Evolutionary conservation across 2,113 vertebrate genomes (phyloP), one percentile per base, ranked within the genome.

Genomic region (Neotoma lepida): DNA sequence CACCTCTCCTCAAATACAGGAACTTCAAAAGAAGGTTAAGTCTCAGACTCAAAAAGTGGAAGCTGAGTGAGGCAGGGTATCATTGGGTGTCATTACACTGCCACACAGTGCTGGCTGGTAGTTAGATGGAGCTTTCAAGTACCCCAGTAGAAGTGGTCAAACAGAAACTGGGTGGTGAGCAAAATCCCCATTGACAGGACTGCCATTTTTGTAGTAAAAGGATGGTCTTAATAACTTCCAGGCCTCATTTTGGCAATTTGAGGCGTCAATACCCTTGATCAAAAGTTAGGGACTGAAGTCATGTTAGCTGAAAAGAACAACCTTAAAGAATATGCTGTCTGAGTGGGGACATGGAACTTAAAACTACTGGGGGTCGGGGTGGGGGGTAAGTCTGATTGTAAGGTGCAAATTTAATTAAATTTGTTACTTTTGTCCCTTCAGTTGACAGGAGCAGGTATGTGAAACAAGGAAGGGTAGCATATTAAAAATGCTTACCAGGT

Each of bases 381-480:
- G 17, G 61, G 86, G 39, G 70, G 77, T 91, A 92, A 89, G n/a
- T 76, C 39, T 85, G 33, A 64, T 76, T 74, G 35, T 2, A 84
- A 56, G 88, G 26, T 41, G n/a, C 71, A 95, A 74, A 44, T 82
- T 51, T 33, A 89, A 68, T 68, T 74, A 44, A 80, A 10, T 26
- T 76, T 89, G 58, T 15, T 41, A 58, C 26, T 0, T 6, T 56
- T 68, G 2, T 30, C 26, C 58, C 24, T n/a, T 20, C 39, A 33
- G 30, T 61, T 35, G 76, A 61, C 86, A 46, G 70, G 56, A 92
- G 24, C 44, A 86, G 61, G 58, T 80, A 93, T 28, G 24, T 54
- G 33, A 84, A 91, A 81, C 13, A 26, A 39, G 56, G 86, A 88
- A 93, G n/a, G 24, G 81, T 68, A 88, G 88, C 74, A 20, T 93